Percentiles rank a stretch among this genome's conserved stretches.
phyloP scores from a whole-genome alignment of 2,888 invertebrate genomes.

The Alloplasta piceator region DNA sequence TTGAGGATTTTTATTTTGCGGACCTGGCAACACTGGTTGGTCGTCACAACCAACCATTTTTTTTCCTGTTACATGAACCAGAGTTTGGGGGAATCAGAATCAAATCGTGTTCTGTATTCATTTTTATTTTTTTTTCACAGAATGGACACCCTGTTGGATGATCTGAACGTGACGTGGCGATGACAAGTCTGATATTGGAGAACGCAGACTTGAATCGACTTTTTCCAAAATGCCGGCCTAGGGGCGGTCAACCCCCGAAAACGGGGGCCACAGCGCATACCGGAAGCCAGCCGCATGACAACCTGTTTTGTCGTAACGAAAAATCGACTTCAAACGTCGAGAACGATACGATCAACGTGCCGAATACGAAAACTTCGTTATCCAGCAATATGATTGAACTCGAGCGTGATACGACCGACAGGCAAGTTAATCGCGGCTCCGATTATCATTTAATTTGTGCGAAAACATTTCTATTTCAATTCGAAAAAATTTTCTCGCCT shows the following conservation, averaged over 20 bases:
- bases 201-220: conserved; percentile 83
- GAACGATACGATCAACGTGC: conserved; percentile 67
- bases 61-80: no score
- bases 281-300: conserved; percentile 80
- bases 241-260: conserved; percentile 80
- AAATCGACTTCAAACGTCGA: conserved; percentile 68
- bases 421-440: conserved; percentile 74
- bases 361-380: conserved; percentile 71
- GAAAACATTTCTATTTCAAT: not conserved
- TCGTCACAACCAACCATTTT: no score
- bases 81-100: no score
- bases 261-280: conserved; percentile 77
- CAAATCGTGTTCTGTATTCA: no score
- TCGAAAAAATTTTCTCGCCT: no score
- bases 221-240: conserved; percentile 83
- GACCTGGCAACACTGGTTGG: no score
- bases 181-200: conserved; percentile 83
- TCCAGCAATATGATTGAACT: conserved; percentile 82
- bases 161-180: conserved; percentile 80
- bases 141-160: conserved; percentile 78
- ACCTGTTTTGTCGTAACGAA: conserved; percentile 68
- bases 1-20: no score
- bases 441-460: conserved; percentile 6
- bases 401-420: conserved; percentile 81
- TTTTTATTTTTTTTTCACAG: conserved; percentile 39